Base-by-base conservation (phyloP, 2,888 invertebrate genomes). In the Entomobrya proxima region DNA sequence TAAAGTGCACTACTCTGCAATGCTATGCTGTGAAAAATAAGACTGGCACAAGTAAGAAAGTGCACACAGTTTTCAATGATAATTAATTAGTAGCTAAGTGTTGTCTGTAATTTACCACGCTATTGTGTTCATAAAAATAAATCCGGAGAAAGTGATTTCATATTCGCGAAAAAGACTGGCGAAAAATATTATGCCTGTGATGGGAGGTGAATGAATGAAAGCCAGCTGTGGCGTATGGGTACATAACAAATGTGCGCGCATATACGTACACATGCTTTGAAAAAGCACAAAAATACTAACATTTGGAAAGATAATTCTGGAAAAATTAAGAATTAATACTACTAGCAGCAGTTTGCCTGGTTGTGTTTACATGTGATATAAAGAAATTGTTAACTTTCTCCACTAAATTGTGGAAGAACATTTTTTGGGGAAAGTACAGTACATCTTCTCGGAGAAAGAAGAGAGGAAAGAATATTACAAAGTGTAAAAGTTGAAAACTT, bases 101-200 rank as follows among this genome's bases (percentile, higher is more conserved):
- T 37, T 9, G 32, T 7, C 40, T 15, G n/a, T 13, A 64, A 37
- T 58, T 47, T 61, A 24, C 81, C 81, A 82, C 81, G 61, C 50
- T 74, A 40, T 55, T 82, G 81, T 82, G 81, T 82, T 82, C 81
- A 82, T 72, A 7, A 52, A 7, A 44, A 58, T n/a, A n/a, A 37
- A 67, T 37, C 64, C 64, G 32, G 30, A 32, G 9, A 30, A 30
- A 58, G 30, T 1, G n/a, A 32, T 61, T 32, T 32, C 61, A 2
- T 35, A 40, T 79, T 67, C 13, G 52, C 72, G 37, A 67, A 37
- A 1, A 80, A 80, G 72, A 80, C 69, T 72, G 80, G 80, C 18
- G 72, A 44, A 32, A 58, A 27, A 58, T 55, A 24, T 30, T 47
- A 27, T 58, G 74, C n/a, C 32, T 61, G 61, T n/a, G n/a, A 32